Percentiles rank a stretch among this genome's conserved stretches.
phyloP scores from a whole-genome alignment of 2,113 vertebrate species.

The Bagarius yarrelli region DNA sequence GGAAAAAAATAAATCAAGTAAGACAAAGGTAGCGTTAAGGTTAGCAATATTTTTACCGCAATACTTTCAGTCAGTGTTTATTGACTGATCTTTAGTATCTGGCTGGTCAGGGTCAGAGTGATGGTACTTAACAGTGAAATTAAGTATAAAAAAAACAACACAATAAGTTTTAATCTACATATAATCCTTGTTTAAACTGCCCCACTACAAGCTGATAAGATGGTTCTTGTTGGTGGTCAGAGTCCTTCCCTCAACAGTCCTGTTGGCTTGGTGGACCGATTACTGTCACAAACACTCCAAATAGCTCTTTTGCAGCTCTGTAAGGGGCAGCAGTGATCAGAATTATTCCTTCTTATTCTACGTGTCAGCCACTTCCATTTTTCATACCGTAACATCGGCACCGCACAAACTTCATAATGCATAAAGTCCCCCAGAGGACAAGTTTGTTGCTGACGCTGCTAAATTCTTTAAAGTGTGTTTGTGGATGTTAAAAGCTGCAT shows the following conservation, averaged over 20 bases:
- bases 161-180: too few relatives aligned
- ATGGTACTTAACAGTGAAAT: background rate
- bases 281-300: slow-evolving; percentile 19
- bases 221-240: too few relatives aligned
- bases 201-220: too few relatives aligned
- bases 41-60: background rate
- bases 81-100: background rate
- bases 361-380: slow-evolving; percentile 30
- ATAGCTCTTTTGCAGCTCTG: slow-evolving; percentile 31
- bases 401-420: slow-evolving; percentile 19
- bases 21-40: background rate
- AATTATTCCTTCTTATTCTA: slow-evolving; percentile 38
- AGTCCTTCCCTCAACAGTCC: background rate
- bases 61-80: background rate
- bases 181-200: background rate
- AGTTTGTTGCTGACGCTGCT: slow-evolving; percentile 35
- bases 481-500: slow-evolving; percentile 31
- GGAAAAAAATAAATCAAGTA: background rate
- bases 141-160: background rate
- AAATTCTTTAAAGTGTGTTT: slow-evolving; percentile 31
- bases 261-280: background rate
- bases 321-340: slow-evolving; percentile 36
- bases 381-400: slow-evolving; percentile 33
- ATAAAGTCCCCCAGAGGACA: slow-evolving; percentile 20
- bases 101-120: background rate